Evolutionary conservation across 2,888 invertebrate genomes (phyloP), one percentile per base, ranked within the genome.

Genomic region (Achlya flavicornis): DNA sequence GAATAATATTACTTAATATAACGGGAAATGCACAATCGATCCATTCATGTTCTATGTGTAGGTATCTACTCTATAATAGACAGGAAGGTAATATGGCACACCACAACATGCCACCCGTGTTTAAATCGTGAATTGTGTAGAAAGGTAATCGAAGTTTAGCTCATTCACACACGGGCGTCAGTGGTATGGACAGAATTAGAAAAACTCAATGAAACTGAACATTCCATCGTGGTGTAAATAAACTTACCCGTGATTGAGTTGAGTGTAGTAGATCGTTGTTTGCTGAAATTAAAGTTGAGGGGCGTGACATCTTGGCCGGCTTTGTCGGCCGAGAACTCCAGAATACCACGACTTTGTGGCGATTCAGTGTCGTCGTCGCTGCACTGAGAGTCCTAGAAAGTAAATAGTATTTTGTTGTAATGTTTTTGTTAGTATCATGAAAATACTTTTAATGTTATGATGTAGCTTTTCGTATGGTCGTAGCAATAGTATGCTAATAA

Each of bases 231-330:
- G 38, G 10, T 41, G 33, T 6, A 63, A 35, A 61, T 48, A 33
- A 46, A 71, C 80, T 82, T 76, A 96, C 97, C 97, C 84, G 97
- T 96, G 75, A 97, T 96, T 26, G 96, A 96, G 87, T 96, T 96
- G 68, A 97, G 93, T 0, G 96, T 96, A 14, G 96, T 96, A 68
- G 96, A 96, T 72, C 96, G 91, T 74, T 95, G 95, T 80, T 96
- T 96, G 74, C 95, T 95, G 81, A 97, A 97, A 81, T 97, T 96
- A 75, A 97, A 95, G 87, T 97, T 97, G 71, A 97, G 95, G 0
- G 98, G 98, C 1, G 98, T 98, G 64, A 98, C 97, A 83, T 98
- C 98, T 80, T 96, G 96, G 0, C 98, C 98, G 0, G 97, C 97
- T 84, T 97, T 97, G 71, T 97, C 97, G 0, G 98, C 97, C 33